These are phyloP conservation scores for Takifugu bimaculatus DNA, from an alignment of 2,113 vertebrate genomes.

Conservation along the genomic window DNA sequence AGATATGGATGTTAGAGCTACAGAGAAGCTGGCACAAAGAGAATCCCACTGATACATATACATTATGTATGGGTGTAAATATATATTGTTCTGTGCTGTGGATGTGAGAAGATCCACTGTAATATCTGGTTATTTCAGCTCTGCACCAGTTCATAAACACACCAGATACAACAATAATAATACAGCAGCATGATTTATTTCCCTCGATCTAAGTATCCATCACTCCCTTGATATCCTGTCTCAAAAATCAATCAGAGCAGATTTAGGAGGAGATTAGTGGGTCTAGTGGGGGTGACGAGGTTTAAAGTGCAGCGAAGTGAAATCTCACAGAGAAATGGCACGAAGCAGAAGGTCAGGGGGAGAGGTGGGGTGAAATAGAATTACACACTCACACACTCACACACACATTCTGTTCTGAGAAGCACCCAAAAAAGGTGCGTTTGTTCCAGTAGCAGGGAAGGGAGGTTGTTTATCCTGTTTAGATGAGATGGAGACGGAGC, in stretches of 20 bases:
- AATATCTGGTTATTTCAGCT: too few species aligned
- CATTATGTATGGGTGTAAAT: too few species aligned
- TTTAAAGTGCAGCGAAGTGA: constrained; percentile 9
- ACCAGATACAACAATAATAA: neutral
- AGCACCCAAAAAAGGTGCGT: constrained; percentile 36
- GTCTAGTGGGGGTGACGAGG: constrained; percentile 14
- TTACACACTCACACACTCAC: neutral
- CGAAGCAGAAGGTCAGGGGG: constrained; percentile 18
- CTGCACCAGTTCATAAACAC: neutral
- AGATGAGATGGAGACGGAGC: constrained; percentile 32
- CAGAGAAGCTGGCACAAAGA: too few species aligned
- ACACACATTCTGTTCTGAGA: constrained; percentile 18
- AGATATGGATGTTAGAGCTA: too few species aligned
- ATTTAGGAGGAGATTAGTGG: constrained; percentile 42
- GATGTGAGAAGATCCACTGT: too few species aligned
- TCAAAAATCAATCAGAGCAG: constrained; percentile 24
- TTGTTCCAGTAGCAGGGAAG: constrained; percentile 27
- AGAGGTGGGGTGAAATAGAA: constrained; percentile 10
- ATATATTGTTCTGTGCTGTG: too few species aligned
- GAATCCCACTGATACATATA: too few species aligned
- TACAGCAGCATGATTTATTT: constrained; percentile 12
- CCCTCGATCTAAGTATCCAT: constrained; percentile 16
- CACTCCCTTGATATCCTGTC: constrained; percentile 9
- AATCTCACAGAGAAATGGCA: constrained; percentile 18
- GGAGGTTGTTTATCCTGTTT: constrained; percentile 28